Base-by-base conservation (phyloP, 2,113 vertebrate species). In the Dasyornis broadbenti region DNA sequence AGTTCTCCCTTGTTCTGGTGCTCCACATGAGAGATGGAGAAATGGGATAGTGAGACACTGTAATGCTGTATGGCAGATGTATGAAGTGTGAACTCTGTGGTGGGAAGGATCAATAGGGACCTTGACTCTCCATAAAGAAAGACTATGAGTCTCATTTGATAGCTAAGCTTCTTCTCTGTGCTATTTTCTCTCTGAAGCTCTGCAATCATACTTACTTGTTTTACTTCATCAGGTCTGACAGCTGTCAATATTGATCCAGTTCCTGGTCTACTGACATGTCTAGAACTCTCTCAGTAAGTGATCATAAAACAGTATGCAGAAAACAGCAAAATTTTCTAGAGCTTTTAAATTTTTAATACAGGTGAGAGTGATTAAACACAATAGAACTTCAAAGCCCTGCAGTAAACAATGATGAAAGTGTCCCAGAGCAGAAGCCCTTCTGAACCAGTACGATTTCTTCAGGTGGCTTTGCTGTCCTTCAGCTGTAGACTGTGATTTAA, bases 261-360 rank as follows among this genome's bases (percentile, higher is more conserved):
- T 93, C 99, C 99, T 66, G 98, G 97, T 96, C 98, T 98, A 77
- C 97, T 99, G 90, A 98, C 98, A 18, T 97, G 98, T 94, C 97
- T 99, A 97, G 99, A 99, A 90, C 97, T 99, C 87, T 99, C 99
- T 92, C 98, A 98, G 99, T 99, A 98, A 99, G 98, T 98, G 64
- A 87, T 77, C 52, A 8, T 89, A 80, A 69, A 76, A 7, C n/a
- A n/a, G n/a, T n/a, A n/a, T n/a, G n/a, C n/a, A n/a, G n/a, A n/a
- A n/a, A n/a, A n/a, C n/a, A n/a, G n/a, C n/a, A 80, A 69, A 76
- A 7, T 61, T 53, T 81, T 80, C 42, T 78, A 44, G 16, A 57
- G 23, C 8, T 89, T 80, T 94, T 89, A 69, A 69, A n/a, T 42
- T 76, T 83, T 69, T 65, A 39, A 64, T 90, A 83, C 24, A 64